These are phyloP conservation scores for Platanista minor DNA, from an alignment of 2,113 vertebrate genomes.

Conservation along the genomic window DNA sequence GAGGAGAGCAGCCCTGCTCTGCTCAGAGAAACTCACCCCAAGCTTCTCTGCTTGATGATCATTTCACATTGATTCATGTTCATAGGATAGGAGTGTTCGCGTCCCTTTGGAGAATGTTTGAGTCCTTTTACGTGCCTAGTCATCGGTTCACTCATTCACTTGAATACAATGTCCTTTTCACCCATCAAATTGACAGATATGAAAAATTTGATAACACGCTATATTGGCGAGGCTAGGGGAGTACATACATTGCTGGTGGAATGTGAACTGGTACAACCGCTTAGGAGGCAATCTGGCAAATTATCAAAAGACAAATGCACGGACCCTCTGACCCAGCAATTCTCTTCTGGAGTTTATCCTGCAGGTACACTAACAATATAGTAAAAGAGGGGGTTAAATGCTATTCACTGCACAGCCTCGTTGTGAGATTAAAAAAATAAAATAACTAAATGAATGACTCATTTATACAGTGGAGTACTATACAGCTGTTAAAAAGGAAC, in stretches of 20 bases:
- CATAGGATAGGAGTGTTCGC: neutral
- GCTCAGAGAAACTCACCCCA: neutral
- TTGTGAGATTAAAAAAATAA: neutral
- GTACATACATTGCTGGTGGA: fast-evolving
- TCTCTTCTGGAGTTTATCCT: neutral
- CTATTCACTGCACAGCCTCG: neutral
- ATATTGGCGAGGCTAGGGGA: neutral
- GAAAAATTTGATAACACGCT: neutral
- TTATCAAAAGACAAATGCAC: neutral
- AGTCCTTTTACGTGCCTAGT: neutral
- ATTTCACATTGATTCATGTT: neutral
- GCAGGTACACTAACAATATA: neutral
- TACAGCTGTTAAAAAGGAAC: neutral
- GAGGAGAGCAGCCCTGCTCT: neutral
- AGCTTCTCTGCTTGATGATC: neutral
- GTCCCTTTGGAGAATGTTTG: neutral
- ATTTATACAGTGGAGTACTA: neutral
- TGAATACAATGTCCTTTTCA: neutral
- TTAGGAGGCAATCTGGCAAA: neutral
- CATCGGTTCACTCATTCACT: neutral
- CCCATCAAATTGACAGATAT: neutral
- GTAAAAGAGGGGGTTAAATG: neutral
- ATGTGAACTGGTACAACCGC: neutral
- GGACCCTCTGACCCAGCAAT: neutral
- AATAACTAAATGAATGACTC: neutral